phyloP scores from a whole-genome alignment of 2,888 invertebrate species.

The Hipparchia sbordonii region DNA sequence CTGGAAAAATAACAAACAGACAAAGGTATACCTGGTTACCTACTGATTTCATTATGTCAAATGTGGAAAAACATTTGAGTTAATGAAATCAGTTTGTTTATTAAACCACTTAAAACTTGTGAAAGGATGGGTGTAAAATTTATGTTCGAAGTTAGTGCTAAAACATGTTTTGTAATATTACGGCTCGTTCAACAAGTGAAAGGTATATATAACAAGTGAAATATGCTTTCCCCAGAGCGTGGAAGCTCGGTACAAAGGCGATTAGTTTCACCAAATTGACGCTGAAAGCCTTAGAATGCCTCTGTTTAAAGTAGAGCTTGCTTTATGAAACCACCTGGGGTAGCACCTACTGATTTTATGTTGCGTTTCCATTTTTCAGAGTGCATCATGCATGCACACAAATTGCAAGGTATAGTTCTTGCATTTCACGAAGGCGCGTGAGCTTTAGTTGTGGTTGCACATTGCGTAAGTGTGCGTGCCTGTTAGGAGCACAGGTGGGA shows the following conservation, averaged over 20 bases:
- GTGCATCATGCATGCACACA: no score
- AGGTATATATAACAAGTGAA: neutral
- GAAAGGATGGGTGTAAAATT: no score
- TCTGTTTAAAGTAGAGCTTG: neutral
- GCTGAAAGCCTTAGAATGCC: conserved; percentile 5
- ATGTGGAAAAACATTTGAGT: no score
- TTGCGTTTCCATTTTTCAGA: neutral
- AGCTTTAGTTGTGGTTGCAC: no score
- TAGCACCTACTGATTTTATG: neutral
- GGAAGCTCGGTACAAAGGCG: neutral
- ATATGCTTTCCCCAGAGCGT: conserved; percentile 7
- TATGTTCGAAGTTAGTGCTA: neutral
- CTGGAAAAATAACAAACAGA: no score
- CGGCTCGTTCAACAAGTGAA: neutral
- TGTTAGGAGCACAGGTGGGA: no score
- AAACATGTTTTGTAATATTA: neutral
- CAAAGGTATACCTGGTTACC: no score
- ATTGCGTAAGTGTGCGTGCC: no score
- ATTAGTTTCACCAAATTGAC: conserved; percentile 9
- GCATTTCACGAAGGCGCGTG: no score
- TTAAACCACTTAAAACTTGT: no score
- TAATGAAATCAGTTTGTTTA: neutral
- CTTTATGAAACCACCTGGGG: conserved; percentile 3
- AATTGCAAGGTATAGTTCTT: no score
- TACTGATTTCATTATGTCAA: no score